phyloP scores from a whole-genome alignment of 2,113 vertebrate genomes.

The Uropsilus gracilis region DNA sequence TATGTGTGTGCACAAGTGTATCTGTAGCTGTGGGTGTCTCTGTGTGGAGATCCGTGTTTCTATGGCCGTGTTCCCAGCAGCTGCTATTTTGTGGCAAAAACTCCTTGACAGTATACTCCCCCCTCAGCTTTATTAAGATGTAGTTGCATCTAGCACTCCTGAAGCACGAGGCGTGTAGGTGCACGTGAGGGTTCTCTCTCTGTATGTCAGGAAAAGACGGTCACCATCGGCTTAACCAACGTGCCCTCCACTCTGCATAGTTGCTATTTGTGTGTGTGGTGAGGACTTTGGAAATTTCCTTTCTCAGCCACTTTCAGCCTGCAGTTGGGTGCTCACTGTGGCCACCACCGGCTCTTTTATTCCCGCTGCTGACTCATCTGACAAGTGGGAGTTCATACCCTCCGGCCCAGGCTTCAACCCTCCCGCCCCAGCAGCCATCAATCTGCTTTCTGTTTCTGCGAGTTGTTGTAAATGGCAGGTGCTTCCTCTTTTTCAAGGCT shows the following conservation, averaged over 20 bases:
- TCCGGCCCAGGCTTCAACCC: background rate
- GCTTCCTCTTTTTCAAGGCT: background rate
- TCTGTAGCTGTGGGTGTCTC: too few species aligned
- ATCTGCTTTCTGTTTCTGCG: background rate
- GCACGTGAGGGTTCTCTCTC: background rate
- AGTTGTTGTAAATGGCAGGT: background rate
- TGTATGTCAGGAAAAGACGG: background rate
- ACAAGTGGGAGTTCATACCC: background rate
- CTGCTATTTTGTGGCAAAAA: background rate
- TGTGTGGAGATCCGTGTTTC: too few species aligned
- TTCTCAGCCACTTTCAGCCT: background rate
- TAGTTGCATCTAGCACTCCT: background rate
- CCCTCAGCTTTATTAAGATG: background rate
- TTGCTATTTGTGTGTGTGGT: background rate
- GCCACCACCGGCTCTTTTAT: too few species aligned
- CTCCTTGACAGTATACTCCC: background rate
- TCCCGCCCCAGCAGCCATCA: background rate
- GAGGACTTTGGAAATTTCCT: background rate
- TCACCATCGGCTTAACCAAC: background rate
- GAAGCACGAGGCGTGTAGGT: background rate
- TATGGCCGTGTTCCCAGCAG: too few species aligned
- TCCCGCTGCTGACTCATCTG: background rate
- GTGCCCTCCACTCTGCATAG: background rate
- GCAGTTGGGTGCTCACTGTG: background rate
- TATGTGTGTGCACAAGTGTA: accelerated